Evolutionary conservation across 2,888 invertebrate species (phyloP).

Genomic region (Lysandra coridon): DNA sequence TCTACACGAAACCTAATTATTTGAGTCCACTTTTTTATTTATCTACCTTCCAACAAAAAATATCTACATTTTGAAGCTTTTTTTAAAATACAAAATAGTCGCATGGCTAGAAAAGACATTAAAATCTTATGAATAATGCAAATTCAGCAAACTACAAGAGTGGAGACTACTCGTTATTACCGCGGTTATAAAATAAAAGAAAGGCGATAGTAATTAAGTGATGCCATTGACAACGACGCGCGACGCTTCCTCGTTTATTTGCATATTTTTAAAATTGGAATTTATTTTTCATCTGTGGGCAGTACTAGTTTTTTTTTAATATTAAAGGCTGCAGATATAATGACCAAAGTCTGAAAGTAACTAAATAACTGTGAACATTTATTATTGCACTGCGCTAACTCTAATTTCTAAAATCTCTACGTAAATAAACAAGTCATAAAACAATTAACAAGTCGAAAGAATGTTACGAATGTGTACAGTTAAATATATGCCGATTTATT

Average conservation of each 20-base stretch:
- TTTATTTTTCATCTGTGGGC: not conserved
- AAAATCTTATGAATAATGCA: conserved; percentile 44
- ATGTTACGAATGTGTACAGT: not conserved
- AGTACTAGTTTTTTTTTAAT: not conserved
- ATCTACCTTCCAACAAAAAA: not conserved
- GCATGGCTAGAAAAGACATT: not conserved
- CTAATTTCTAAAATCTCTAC: not conserved
- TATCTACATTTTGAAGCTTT: not conserved
- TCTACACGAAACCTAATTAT: not conserved
- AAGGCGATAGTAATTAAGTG: conserved; percentile 53
- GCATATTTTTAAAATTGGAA: not conserved
- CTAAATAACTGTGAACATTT: not conserved
- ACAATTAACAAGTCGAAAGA: conserved; percentile 25
- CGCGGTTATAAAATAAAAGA: conserved; percentile 44
- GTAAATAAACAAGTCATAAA: conserved; percentile 17
- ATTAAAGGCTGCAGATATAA: not conserved
- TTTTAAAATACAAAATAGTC: not conserved
- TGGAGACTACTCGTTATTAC: not conserved
- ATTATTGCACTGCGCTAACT: too few species aligned
- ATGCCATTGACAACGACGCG: conserved; percentile 43
- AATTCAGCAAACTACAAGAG: conserved; percentile 23
- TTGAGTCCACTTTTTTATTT: not conserved
- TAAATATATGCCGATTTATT: conserved; percentile 26
- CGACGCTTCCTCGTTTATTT: conserved; percentile 55
- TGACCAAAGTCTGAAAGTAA: not conserved